phyloP scores from a whole-genome alignment of 1,140 invertebrate genomes.

The Phymorhynchus buccinoides region DNA sequence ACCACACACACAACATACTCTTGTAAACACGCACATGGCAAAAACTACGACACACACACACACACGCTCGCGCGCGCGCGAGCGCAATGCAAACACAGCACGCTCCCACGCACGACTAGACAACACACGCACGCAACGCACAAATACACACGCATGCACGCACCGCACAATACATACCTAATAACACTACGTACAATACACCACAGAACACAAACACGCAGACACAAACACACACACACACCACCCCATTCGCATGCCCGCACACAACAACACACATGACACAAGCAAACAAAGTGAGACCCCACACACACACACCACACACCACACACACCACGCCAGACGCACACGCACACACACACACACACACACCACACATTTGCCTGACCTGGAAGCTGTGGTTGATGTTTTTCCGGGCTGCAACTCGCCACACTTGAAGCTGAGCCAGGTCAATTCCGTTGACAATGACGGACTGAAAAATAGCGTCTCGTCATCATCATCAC shows the following conservation, averaged over 20 bases:
- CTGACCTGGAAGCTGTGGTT: conserved; percentile 90
- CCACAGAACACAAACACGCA: neutral
- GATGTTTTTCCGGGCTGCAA: conserved; percentile 87
- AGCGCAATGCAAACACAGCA: no score
- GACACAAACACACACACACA: neutral
- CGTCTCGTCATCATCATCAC: no score
- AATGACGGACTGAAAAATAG: conserved; percentile 83
- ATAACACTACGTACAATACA: neutral
- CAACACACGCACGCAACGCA: no score
- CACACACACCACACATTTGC: neutral
- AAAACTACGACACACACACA: no score
- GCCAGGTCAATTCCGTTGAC: conserved; percentile 90
- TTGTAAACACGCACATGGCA: no score
- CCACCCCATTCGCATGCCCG: neutral
- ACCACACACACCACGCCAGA: neutral
- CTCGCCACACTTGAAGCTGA: conserved; percentile 87
- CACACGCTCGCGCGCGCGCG: no score
- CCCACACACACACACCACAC: neutral
- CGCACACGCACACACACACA: neutral
- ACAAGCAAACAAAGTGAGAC: neutral
- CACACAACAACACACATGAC: neutral
- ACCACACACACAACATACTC: no score
- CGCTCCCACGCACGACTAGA: no score
- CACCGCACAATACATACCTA: no score
- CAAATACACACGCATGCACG: no score